These are phyloP conservation scores for Ochropleura plecta DNA, from an alignment of 2,888 invertebrate genomes.

Conservation along the genomic window DNA sequence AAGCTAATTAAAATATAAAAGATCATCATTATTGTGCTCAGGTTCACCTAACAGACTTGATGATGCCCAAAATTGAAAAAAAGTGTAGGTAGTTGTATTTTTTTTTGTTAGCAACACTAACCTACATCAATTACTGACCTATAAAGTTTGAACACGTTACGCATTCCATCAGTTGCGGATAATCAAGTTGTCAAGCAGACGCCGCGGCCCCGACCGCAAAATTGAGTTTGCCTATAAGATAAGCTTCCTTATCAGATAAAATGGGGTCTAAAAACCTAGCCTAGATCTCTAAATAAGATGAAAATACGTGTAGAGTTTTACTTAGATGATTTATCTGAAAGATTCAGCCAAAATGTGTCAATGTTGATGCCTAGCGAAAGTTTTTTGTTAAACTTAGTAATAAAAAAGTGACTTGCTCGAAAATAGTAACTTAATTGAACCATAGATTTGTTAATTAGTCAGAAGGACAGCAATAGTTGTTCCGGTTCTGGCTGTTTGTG, in stretches of 20 bases:
- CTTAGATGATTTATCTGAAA: neutral
- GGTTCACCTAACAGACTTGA: neutral
- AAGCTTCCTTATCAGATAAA: neutral
- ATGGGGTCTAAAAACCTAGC: neutral
- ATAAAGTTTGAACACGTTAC: neutral
- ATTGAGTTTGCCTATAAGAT: neutral
- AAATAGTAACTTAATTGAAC: neutral
- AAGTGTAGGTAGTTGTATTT: neutral
- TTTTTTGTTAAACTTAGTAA: neutral
- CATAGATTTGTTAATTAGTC: neutral
- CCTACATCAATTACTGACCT: conserved; percentile 39
- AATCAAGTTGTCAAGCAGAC: neutral
- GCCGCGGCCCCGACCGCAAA: neutral
- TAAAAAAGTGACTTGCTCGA: neutral
- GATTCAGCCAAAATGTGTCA: neutral
- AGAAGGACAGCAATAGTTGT: neutral
- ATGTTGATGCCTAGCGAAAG: neutral
- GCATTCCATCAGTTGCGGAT: neutral
- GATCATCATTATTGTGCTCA: neutral
- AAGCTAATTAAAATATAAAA: neutral
- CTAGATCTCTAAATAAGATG: neutral
- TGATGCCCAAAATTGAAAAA: neutral
- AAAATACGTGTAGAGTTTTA: neutral
- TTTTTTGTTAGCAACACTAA: conserved; percentile 12
- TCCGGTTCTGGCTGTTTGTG: no score